These are phyloP conservation scores for Macropus fuliginosus DNA, from an alignment of 2,797 vertebrate species.

Conservation along the genomic window DNA sequence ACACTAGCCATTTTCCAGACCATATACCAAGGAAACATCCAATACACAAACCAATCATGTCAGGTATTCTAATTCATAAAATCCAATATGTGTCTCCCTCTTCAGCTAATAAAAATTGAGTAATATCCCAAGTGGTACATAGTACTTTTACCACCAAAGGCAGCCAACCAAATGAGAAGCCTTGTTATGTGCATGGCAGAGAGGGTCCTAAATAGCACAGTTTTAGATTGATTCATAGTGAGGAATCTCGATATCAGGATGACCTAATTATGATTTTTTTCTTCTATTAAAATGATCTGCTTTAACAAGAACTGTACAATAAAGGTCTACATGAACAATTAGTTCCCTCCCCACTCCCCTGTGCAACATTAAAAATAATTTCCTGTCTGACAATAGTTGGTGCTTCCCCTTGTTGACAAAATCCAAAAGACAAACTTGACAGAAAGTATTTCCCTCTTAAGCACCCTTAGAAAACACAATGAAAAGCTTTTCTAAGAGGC, in stretches of 20 bases:
- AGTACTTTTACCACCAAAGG: neutral
- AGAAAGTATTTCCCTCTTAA: slow-evolving; percentile 51
- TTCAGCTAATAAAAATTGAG: slow-evolving; percentile 69
- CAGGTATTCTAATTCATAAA: slow-evolving; percentile 73
- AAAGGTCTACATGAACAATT: neutral
- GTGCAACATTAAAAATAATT: slow-evolving; percentile 14
- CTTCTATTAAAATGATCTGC: neutral
- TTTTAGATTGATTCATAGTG: neutral
- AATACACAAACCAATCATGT: slow-evolving; percentile 69
- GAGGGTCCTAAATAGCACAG: neutral
- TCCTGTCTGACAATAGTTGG: neutral
- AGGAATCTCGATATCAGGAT: slow-evolving; percentile 3
- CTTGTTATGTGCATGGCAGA: neutral
- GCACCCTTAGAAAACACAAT: neutral
- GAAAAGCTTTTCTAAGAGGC: slow-evolving; percentile 57
- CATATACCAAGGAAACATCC: slow-evolving; percentile 78
- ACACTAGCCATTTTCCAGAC: slow-evolving; percentile 70
- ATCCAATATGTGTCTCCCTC: slow-evolving; percentile 64
- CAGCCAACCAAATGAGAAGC: neutral
- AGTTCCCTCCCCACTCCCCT: neutral
- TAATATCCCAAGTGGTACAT: neutral
- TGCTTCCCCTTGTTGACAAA: slow-evolving; percentile 63
- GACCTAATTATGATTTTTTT: neutral
- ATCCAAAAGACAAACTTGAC: slow-evolving; percentile 62
- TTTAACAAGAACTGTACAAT: neutral